Evolutionary conservation across 2,888 invertebrate genomes (phyloP), one percentile per base, ranked within the genome.

Genomic region (Schizotus pectinicornis): DNA sequence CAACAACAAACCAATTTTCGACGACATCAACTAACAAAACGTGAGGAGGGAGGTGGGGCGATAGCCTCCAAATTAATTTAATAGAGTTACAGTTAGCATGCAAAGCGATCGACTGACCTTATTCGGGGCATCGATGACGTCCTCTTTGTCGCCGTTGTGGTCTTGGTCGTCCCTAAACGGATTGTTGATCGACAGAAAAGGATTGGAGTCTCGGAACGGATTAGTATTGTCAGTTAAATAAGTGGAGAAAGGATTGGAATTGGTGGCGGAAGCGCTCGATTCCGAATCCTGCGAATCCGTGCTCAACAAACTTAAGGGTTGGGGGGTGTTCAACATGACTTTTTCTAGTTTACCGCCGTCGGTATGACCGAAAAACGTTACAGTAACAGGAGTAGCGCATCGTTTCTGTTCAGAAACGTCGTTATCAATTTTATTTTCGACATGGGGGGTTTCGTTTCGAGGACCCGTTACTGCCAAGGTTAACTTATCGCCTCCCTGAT

Each of bases 401-500:
- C 80, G 74, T 63, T 75, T 52, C 62, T 31, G 61, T 65, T 14
- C 55, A 11, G 45, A 37, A 34, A 75, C 64, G 45, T 54, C 65
- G 59, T 67, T 67, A 47, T 62, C 49, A 46, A 71, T 63, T 66
- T 65, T 64, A 52, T 60, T 61, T 46, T 59, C 62, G n/a, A 63
- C 56, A 51, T 53, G 46, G 45, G 65, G 51, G 36, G 59, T 58
- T 36, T 66, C 56, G 42, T 63, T 74, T 5, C 74, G 72, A 3
- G 77, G 77, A 45, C 87, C 87, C 68, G 84, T 84, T 69, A 88
- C 85, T 61, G 85, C 84, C 59, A 88, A 79, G 51, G 88, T 88
- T 74, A 88, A 77, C 76, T 88, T 88, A 76, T 88, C 88, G 70
- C 88, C 88, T 66, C 88, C 88, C 88, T 88, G 74, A 70, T 42